Conservation (phyloP, 2,113 vertebrate genomes). For the Aviceda subcristata region DNA sequence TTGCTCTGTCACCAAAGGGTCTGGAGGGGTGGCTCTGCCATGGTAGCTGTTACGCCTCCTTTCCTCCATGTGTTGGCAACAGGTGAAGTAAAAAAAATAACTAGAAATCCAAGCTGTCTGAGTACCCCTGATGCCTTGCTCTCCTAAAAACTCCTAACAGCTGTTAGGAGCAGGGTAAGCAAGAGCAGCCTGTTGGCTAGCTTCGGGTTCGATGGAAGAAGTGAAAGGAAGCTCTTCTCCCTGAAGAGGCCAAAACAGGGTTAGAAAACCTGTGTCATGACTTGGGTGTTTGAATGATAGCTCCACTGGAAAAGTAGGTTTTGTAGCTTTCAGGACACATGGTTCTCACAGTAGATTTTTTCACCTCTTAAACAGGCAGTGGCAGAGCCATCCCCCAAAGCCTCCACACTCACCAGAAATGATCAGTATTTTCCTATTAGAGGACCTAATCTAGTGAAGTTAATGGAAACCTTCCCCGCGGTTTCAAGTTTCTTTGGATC, state of each 20-base stretch:
- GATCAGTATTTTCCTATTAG: background rate
- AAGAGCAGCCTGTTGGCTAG: background rate
- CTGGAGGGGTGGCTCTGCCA: background rate
- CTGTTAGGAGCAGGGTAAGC: background rate
- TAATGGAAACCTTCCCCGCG: background rate
- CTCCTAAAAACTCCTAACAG: background rate
- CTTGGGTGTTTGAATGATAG: background rate
- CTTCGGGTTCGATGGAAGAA: background rate
- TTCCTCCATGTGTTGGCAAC: background rate
- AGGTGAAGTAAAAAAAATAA: background rate
- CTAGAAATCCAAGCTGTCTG: background rate
- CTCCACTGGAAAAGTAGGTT: background rate
- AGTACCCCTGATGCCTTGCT: background rate
- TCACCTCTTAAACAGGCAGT: background rate
- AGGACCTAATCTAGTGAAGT: background rate
- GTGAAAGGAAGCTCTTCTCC: background rate
- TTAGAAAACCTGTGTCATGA: background rate
- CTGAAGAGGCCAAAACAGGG: background rate
- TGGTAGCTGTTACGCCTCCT: background rate
- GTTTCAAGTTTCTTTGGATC: background rate
- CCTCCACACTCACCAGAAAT: background rate
- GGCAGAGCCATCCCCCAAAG: background rate
- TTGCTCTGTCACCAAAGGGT: background rate
- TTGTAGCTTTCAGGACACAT: background rate
- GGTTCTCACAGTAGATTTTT: background rate